Conservation (phyloP, 2,888 invertebrate genomes). For the Neelides folsomi region DNA sequence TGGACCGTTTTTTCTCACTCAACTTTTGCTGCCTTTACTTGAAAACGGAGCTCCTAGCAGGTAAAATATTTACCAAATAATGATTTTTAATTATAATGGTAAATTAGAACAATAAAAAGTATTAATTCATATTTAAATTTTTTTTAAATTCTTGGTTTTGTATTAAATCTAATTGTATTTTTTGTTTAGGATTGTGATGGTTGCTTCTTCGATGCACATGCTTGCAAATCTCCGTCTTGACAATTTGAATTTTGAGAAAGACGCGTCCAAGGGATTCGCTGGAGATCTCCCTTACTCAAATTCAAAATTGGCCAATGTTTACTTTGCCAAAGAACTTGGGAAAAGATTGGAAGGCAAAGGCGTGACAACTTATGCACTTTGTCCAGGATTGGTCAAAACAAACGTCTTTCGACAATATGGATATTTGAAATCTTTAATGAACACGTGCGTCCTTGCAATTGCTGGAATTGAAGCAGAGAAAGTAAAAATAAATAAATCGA, state of each 20-base stretch:
- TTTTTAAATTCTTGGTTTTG: too few species aligned
- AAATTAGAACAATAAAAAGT: too few species aligned
- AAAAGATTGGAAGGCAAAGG: constrained; percentile 44
- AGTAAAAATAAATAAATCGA: too few species aligned
- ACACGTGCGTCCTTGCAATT: too few species aligned
- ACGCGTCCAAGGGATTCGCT: neutral
- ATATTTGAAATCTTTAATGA: too few species aligned
- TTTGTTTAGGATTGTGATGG: constrained; percentile 54
- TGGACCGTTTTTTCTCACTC: constrained; percentile 74
- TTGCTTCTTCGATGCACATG: constrained; percentile 59
- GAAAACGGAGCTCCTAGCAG: constrained; percentile 50
- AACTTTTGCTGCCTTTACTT: constrained; percentile 54
- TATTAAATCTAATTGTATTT: too few species aligned
- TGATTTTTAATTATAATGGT: too few species aligned
- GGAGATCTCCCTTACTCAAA: constrained; percentile 47
- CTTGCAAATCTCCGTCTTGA: constrained; percentile 53
- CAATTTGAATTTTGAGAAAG: constrained; percentile 50
- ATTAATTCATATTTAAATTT: too few species aligned
- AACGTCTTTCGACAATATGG: constrained; percentile 54
- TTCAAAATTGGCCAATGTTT: constrained; percentile 62
- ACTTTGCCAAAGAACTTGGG: constrained; percentile 55
- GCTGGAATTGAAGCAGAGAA: too few species aligned
- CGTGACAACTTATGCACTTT: constrained; percentile 53
- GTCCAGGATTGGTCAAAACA: constrained; percentile 69
- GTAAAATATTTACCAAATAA: constrained; percentile 35